Evolutionary conservation across 2,113 vertebrate genomes (phyloP), one percentile per base, ranked within the genome.

Genomic region (Callithrix jacchus): DNA sequence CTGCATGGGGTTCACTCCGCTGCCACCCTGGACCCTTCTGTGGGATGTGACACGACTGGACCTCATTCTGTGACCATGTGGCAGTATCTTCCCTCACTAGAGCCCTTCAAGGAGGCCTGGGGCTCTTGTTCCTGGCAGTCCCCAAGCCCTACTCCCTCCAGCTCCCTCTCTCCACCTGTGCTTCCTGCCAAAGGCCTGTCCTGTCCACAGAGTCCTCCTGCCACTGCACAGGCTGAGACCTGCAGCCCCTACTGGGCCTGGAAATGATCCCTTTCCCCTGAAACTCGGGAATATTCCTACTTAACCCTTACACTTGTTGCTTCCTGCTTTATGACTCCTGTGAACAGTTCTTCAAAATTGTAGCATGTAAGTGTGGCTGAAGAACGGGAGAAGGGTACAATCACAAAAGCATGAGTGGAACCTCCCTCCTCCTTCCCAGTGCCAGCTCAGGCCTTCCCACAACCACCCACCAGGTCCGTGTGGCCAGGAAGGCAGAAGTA

Each of bases 391-490:
- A 18, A 66, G 40, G 1, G 64, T 12, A 12, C 18, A 35, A 1
- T 2, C 86, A 40, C 6, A 45, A 56, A 61, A 86, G 12, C 0
- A 0, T 2, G n/a, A 16, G 8, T 14, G 23, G 56, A 89, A 1
- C 3, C 23, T 49, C 30, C 11, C 27, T 88, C n/a, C 25, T 30
- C 21, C 17, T 2, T 49, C 52, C 35, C 13, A 0, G 40, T 4
- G 0, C 81, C 27, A 42, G 45, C 23, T 30, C 6, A 37, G 81
- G 49, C 2, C 66, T 74, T 61, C 23, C 18, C 14, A n/a, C 21
- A 2, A 23, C 52, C 25, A 37, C 27, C 23, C 42, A 42, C 64
- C 10, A 2, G 66, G 37, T 76, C 61, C 81, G 27, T 66, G 76
- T 79, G 40, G 25, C 58, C 27, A 6, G 23, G 52, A 27, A 54